Conservation (phyloP, 1,140 invertebrate genomes). For the Dendroctonus ponderosae region DNA sequence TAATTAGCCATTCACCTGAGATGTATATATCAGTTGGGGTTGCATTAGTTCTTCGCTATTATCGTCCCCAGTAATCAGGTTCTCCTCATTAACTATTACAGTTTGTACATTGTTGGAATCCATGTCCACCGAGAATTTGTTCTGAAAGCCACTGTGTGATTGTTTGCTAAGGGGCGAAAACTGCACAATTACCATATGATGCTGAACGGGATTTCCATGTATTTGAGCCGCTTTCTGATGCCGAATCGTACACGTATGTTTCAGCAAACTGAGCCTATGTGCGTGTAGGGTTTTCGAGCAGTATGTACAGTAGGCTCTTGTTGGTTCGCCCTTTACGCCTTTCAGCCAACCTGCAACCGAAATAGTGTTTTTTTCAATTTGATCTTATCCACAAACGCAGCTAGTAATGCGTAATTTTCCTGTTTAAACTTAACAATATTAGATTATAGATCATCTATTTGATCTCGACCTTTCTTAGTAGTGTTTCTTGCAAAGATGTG, state of each 20-base stretch:
- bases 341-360: slow-evolving; percentile 56
- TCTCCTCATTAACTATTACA: slow-evolving; percentile 13
- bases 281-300: slow-evolving; percentile 63
- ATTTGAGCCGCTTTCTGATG: slow-evolving; percentile 56
- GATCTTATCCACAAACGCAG: background rate
- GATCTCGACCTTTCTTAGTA: too few species aligned
- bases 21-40: slow-evolving; percentile 13
- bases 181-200: slow-evolving; percentile 11
- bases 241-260: slow-evolving; percentile 60
- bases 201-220: slow-evolving; percentile 26
- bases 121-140: background rate
- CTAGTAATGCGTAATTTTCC: background rate
- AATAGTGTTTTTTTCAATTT: slow-evolving; percentile 7
- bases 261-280: slow-evolving; percentile 58
- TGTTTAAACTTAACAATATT: background rate
- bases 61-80: slow-evolving; percentile 18
- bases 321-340: slow-evolving; percentile 54
- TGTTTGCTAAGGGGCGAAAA: background rate
- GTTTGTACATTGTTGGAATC: slow-evolving; percentile 16
- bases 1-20: background rate
- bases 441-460: too few species aligned
- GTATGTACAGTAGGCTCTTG: slow-evolving; percentile 58
- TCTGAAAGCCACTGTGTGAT: background rate
- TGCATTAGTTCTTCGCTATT: slow-evolving; percentile 14
- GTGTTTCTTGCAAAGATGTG: background rate